These are phyloP conservation scores for Fukomys damarensis DNA, from an alignment of 2,113 vertebrate species.

Conservation along the genomic window DNA sequence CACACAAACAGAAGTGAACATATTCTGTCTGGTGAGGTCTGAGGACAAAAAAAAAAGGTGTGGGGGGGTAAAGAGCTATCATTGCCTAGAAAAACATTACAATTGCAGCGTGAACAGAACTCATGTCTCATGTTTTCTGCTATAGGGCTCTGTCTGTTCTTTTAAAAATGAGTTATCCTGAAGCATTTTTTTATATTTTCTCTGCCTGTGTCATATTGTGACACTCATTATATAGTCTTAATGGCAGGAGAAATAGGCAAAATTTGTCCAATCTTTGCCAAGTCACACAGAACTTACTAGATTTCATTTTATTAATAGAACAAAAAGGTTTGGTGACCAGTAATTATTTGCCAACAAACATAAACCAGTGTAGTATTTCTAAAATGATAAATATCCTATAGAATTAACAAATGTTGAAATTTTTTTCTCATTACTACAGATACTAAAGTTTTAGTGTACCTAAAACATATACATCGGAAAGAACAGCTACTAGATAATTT, in stretches of 20 bases:
- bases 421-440: not conserved
- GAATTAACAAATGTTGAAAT: not conserved
- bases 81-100: too few relatives aligned
- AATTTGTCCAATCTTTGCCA: not conserved
- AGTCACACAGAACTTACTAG: not conserved
- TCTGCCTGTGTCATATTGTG: not conserved
- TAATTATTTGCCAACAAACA: not conserved
- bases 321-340: not conserved
- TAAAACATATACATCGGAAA: not conserved
- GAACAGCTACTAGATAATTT: not conserved
- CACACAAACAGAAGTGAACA: not conserved
- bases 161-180: constrained; percentile 4
- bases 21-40: too few relatives aligned
- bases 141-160: not conserved
- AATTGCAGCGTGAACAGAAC: not conserved
- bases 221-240: not conserved
- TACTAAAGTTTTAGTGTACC: not conserved
- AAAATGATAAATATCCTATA: not conserved
- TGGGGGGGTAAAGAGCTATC: too few relatives aligned
- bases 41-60: too few relatives aligned
- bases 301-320: constrained; percentile 1
- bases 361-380: not conserved
- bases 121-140: not conserved
- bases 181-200: not conserved
- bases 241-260: not conserved